Conservation (phyloP, 2,888 invertebrate genomes). For the Drosophila ezoana region DNA sequence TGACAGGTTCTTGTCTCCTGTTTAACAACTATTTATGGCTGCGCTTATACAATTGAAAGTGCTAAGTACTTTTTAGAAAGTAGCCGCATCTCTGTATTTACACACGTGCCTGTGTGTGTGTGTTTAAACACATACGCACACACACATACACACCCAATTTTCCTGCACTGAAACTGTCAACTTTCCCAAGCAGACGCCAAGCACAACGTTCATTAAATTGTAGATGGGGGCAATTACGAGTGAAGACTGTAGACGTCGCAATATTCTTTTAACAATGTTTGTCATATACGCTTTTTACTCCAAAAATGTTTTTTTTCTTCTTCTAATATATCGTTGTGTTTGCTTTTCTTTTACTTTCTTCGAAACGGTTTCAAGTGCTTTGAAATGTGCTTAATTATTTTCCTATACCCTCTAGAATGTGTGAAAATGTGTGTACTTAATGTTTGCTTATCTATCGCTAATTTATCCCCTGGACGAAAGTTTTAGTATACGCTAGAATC, state of each 20-base stretch:
- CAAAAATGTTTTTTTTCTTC: conserved; percentile 22
- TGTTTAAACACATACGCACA: not conserved
- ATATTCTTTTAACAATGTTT: conserved; percentile 51
- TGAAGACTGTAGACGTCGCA: conserved; percentile 44
- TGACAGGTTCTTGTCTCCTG: conserved; percentile 53
- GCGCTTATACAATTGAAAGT: conserved; percentile 66
- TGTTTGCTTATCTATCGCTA: too few relatives aligned
- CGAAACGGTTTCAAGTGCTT: conserved; percentile 21
- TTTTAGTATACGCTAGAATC: too few relatives aligned
- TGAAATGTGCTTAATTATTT: conserved; percentile 22
- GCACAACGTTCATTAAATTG: conserved; percentile 43
- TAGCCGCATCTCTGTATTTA: conserved; percentile 37
- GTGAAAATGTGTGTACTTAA: not conserved
- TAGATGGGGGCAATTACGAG: conserved; percentile 46
- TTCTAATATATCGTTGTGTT: conserved; percentile 9
- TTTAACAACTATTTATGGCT: conserved; percentile 21
- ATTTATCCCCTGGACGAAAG: too few relatives aligned
- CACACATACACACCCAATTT: conserved; percentile 50
- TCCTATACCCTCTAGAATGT: conserved; percentile 26
- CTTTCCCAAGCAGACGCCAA: conserved; percentile 59
- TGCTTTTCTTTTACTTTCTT: conserved; percentile 63
- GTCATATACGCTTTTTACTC: conserved; percentile 25
- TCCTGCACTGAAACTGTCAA: conserved; percentile 67
- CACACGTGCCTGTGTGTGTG: not conserved
- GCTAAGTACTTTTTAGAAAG: conserved; percentile 80